A percentile compares a stretch with the other conserved stretches of the same genome.
Conservation (phyloP, 1,140 invertebrate species). For the Apocrypta bakeri region DNA sequence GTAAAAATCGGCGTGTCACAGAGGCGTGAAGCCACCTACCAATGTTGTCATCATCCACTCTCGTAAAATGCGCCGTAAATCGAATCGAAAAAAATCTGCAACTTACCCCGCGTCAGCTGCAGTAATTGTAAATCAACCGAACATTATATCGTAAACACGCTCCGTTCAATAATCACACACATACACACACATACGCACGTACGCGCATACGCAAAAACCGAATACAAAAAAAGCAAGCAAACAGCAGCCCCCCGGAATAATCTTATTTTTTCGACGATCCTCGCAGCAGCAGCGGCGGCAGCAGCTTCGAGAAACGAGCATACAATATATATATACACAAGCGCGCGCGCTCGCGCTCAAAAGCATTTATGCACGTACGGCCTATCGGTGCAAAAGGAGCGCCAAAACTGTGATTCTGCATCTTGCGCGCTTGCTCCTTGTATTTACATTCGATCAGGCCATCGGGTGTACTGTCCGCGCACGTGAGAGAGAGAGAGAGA, state of each 20-base stretch:
- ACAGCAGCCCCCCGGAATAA: background rate
- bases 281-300: too few species aligned
- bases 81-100: constrained; percentile 24
- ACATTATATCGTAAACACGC: constrained; percentile 1
- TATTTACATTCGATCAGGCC: constrained; percentile 6
- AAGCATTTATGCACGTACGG: background rate
- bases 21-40: constrained; percentile 36
- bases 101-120: background rate
- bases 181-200: too few species aligned
- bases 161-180: background rate
- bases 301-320: background rate
- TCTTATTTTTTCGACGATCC: background rate
- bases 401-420: background rate
- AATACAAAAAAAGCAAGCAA: background rate
- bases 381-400: background rate
- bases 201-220: background rate
- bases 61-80: constrained; percentile 44
- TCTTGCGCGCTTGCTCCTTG: background rate
- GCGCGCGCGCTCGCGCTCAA: too few species aligned
- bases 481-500: too few species aligned
- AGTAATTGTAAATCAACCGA: constrained; percentile 40
- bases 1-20: background rate
- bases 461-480: constrained; percentile 3
- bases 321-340: too few species aligned
- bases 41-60: constrained; percentile 38